Base-by-base conservation (phyloP, 2,888 invertebrate genomes). In the Leistus spinibarbis region DNA sequence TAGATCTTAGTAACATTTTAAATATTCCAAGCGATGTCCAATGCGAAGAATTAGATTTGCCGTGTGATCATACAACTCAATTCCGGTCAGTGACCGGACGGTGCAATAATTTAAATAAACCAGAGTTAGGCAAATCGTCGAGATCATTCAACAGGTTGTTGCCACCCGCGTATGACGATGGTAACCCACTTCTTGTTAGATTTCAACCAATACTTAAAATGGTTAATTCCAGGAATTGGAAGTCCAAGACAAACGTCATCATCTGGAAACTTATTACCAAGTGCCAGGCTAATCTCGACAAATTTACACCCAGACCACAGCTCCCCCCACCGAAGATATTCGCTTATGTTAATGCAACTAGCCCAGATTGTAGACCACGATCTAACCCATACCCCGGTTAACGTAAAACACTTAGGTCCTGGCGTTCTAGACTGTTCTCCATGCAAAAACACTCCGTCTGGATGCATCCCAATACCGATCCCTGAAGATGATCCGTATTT, bases 281-380 rank as follows among this genome's bases (percentile, higher is more conserved):
- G 90, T 67, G 87, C 93, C 0, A 87, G 94, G 17, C 81, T 86
- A 4, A 88, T 93, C 54, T 93, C 93, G 66, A 85, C 87, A 13
- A 81, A 82, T 1, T 81, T 93, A 0, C 86, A 93, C n/a, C 82
- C 86, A 0, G 89, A 89, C 73, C 84, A 85, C 0, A 86, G 88
- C 80, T 86, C 87, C 60, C 90, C 89, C n/a, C 92, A 92, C 81
- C 79, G 81, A 0, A 86, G 87, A 0, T 88, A 88, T 79, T 91
- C 91, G 77, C 83, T 92, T 62, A 85, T 92, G 78, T 86, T 91
- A 73, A 91, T 91, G 90, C 91, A 92, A 82, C 92, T 93, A 83
- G 90, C 92, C 0, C 92, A 93, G 82, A 91, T 93, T 78, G 83
- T 93, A 13, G 88, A 90, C 0, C 91, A 93, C 76, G 94, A 94